Evolutionary conservation across 1,140 invertebrate species (phyloP).

Genomic region (Tetragonula clypearis): DNA sequence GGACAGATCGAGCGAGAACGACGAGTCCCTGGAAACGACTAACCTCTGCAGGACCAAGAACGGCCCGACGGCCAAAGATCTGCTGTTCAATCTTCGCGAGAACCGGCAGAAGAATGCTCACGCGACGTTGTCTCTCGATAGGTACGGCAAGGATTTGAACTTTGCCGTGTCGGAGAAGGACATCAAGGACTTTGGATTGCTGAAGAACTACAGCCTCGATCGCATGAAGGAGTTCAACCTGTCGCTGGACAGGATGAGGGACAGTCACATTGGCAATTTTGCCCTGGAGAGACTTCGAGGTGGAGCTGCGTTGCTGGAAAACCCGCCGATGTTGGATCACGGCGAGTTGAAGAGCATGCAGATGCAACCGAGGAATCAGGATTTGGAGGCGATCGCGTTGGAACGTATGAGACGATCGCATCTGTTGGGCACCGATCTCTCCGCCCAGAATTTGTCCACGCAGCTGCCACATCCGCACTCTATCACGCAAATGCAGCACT

Average conservation of each 20-base stretch:
- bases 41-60: constrained; percentile 62
- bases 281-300: constrained; percentile 66
- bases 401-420: constrained; percentile 76
- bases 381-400: constrained; percentile 73
- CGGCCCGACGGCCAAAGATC: constrained; percentile 61
- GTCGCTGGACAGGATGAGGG: constrained; percentile 67
- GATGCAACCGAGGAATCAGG: constrained; percentile 70
- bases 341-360: constrained; percentile 71
- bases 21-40: constrained; percentile 51
- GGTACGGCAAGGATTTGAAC: constrained; percentile 58
- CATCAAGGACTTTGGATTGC: constrained; percentile 67
- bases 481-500: constrained; percentile 71
- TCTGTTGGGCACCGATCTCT: constrained; percentile 70
- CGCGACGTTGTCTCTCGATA: constrained; percentile 52
- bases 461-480: constrained; percentile 73
- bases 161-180: constrained; percentile 62
- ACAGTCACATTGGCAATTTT: constrained; percentile 62
- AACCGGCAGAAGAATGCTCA: constrained; percentile 65
- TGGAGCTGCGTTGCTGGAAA: constrained; percentile 63
- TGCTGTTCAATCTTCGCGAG: constrained; percentile 67
- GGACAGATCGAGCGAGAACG: constrained; percentile 63
- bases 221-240: constrained; percentile 70
- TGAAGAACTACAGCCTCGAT: constrained; percentile 70
- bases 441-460: constrained; percentile 71
- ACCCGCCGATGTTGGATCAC: constrained; percentile 65